Evolutionary conservation across 2,113 vertebrate genomes (phyloP).

Genomic region (Toxostoma redivivum): DNA sequence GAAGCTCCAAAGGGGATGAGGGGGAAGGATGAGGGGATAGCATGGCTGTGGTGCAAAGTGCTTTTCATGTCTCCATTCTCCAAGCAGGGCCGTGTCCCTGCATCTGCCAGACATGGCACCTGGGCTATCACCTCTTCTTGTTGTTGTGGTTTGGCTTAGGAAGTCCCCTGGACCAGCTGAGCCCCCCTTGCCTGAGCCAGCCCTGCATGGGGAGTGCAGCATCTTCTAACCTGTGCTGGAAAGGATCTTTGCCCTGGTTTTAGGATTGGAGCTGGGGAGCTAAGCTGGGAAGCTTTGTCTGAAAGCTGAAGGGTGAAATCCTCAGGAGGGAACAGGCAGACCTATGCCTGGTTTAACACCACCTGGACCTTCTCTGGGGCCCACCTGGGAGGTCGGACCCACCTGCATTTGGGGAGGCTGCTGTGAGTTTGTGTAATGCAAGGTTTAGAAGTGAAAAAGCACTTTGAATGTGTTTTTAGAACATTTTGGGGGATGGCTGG

Average conservation of each 20-base stretch:
- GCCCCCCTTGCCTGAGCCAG: no score
- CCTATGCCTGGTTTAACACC: neutral
- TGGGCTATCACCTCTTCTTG: accelerated
- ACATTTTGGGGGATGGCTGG: neutral
- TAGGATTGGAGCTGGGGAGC: neutral
- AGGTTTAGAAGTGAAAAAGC: neutral
- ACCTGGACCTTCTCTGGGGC: neutral
- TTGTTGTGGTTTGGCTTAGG: neutral
- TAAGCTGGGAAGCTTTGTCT: neutral
- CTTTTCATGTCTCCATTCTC: constrained; percentile 9
- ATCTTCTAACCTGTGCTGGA: neutral
- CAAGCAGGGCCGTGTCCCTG: accelerated
- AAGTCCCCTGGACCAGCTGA: neutral
- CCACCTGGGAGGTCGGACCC: neutral
- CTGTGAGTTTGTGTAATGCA: neutral
- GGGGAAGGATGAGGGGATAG: neutral
- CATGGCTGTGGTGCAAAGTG: neutral
- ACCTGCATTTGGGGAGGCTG: neutral
- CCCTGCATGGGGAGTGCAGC: neutral
- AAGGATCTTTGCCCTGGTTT: neutral
- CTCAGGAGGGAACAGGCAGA: neutral
- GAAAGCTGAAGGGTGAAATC: neutral
- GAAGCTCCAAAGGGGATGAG: constrained; percentile 39
- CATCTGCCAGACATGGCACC: neutral
- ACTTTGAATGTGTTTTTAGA: neutral